phyloP scores from a whole-genome alignment of 2,113 vertebrate species.

The Rhabdornis inornatus region DNA sequence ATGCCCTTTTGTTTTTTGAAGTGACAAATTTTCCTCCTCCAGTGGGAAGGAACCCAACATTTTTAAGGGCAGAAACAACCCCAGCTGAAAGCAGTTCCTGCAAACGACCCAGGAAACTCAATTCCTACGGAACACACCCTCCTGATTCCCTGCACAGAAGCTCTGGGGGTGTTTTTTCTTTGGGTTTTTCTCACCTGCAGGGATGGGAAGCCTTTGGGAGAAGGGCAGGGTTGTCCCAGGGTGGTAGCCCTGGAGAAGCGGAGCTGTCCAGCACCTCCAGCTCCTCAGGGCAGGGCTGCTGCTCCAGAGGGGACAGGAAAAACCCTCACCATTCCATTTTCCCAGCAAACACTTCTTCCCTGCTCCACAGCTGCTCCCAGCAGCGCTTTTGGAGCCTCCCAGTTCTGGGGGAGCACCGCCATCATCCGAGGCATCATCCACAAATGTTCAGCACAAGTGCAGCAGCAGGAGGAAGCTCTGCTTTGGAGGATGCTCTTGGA shows the following conservation, averaged over 20 bases:
- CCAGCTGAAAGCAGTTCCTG: neutral
- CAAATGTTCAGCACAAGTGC: neutral
- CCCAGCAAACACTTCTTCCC: neutral
- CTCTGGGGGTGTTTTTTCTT: neutral
- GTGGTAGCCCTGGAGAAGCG: neutral
- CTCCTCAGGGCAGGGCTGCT: neutral
- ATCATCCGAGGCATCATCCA: neutral
- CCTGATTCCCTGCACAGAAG: neutral
- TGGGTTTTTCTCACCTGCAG: neutral
- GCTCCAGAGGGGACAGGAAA: neutral
- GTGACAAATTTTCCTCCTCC: neutral
- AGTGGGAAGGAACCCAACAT: neutral
- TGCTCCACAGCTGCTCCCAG: neutral
- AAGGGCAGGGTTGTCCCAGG: neutral
- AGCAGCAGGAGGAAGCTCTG: slow-evolving; percentile 7
- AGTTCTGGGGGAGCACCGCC: neutral
- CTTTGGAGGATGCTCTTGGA: slow-evolving; percentile 39
- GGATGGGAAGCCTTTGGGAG: neutral
- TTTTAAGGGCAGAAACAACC: neutral
- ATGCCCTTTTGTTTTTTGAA: neutral
- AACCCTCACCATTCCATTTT: neutral
- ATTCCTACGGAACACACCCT: neutral
- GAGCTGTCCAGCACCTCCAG: slow-evolving; percentile 70
- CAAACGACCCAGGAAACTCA: neutral
- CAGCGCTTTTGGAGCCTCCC: neutral